Conservation (phyloP, 2,888 invertebrate species). For the Lasioglossum leucozonium region DNA sequence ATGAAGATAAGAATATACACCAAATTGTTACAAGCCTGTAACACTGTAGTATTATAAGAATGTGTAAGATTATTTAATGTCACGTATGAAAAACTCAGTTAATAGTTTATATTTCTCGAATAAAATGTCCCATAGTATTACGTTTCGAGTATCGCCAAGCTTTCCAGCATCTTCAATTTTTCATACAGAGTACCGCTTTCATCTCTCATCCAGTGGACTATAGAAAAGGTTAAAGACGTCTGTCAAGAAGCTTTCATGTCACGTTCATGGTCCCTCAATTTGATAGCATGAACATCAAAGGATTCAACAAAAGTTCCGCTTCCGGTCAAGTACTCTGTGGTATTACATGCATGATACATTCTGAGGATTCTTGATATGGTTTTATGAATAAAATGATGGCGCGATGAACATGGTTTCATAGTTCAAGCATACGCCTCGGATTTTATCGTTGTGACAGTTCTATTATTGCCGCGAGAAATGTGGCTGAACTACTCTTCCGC, state of each 20-base stretch:
- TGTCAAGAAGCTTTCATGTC: not conserved
- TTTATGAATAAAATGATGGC: slow-evolving; percentile 1
- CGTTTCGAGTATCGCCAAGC: not conserved
- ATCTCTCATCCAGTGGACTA: not conserved
- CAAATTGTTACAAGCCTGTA: too few relatives aligned
- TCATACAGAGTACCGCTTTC: not conserved
- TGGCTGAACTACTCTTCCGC: slow-evolving; percentile 12
- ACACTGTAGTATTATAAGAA: too few relatives aligned
- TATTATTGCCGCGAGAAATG: slow-evolving; percentile 38
- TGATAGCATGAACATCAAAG: not conserved
- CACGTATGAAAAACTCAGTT: not conserved
- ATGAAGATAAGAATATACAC: not conserved
- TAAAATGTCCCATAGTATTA: not conserved
- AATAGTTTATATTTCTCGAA: not conserved
- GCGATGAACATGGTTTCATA: not conserved
- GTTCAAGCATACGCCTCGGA: slow-evolving; percentile 22
- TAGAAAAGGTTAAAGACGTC: not conserved
- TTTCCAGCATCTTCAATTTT: not conserved
- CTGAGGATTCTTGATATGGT: not conserved
- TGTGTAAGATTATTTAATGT: not conserved
- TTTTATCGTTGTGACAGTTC: slow-evolving; percentile 48
- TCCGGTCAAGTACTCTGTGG: slow-evolving; percentile 3
- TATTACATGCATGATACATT: not conserved
- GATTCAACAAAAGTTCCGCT: not conserved
- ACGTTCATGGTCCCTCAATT: not conserved